phyloP scores from a whole-genome alignment of 92 coral and sea anemone species.

The Virgularia gustaviana region DNA sequence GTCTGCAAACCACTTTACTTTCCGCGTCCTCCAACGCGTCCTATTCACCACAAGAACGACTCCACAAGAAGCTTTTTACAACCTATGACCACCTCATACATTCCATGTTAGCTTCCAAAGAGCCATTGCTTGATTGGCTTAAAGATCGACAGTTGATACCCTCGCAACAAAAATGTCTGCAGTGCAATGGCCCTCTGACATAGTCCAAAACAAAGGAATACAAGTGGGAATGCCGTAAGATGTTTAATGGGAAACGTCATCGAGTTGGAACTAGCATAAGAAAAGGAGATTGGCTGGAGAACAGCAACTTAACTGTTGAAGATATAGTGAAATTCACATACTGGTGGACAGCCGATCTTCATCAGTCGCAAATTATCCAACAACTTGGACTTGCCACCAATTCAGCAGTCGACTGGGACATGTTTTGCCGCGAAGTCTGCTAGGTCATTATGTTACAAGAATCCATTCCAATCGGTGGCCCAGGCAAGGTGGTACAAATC shows the following conservation, averaged over 20 bases:
- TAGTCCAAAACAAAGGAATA: slow-evolving; percentile 10
- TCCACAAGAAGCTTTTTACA: not conserved
- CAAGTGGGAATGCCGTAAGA: slow-evolving; percentile 46
- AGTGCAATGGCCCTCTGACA: not conserved
- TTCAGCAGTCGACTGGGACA: slow-evolving; percentile 51
- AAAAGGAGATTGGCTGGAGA: slow-evolving; percentile 50
- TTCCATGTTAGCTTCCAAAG: not conserved
- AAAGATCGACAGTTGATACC: slow-evolving; percentile 1
- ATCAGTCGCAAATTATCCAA: slow-evolving; percentile 43
- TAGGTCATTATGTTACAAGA: slow-evolving; percentile 18
- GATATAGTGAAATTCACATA: slow-evolving; percentile 37
- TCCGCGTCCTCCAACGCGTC: no score
- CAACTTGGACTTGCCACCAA: slow-evolving; percentile 33
- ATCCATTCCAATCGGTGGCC: slow-evolving; percentile 28
- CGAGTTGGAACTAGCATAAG: slow-evolving; percentile 22
- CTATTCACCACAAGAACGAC: no score
- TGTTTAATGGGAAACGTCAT: no score
- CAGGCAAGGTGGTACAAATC: slow-evolving; percentile 42
- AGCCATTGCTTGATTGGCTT: slow-evolving; percentile 3
- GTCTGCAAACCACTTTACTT: no score
- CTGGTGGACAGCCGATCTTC: slow-evolving; percentile 41
- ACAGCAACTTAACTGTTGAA: slow-evolving; percentile 31
- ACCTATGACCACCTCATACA: slow-evolving; percentile 20
- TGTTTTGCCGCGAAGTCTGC: slow-evolving; percentile 50
- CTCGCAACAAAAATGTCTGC: not conserved